Evolutionary conservation across 2,113 vertebrate species (phyloP).

Genomic region (Prietella phreatophila): DNA sequence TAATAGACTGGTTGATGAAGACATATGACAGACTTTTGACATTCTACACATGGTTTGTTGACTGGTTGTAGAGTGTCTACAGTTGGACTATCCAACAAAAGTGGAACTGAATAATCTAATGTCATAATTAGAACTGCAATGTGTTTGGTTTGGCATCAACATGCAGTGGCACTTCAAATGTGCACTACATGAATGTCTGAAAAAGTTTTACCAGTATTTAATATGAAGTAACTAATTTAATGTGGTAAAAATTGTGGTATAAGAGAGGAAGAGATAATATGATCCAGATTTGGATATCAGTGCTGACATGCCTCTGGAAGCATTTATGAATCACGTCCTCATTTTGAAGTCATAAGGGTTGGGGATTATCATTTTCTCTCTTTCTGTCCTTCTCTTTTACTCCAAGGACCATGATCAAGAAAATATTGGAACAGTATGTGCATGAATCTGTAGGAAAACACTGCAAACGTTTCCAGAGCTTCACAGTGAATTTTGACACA

Average conservation of each 20-base stretch:
- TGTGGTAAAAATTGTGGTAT: neutral
- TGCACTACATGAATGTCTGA: neutral
- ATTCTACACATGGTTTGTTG: too few species aligned
- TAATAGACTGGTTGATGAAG: neutral
- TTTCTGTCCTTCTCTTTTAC: neutral
- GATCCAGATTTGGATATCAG: neutral
- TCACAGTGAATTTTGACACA: neutral
- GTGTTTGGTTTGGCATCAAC: neutral
- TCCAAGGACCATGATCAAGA: neutral
- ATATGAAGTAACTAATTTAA: neutral
- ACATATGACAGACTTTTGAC: too few species aligned
- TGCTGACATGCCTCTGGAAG: neutral
- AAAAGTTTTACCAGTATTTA: neutral
- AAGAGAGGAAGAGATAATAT: neutral
- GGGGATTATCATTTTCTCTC: neutral
- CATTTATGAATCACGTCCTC: neutral
- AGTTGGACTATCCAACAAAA: neutral
- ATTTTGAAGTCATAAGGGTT: neutral
- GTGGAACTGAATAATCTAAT: neutral
- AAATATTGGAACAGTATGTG: neutral
- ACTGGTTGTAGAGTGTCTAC: neutral
- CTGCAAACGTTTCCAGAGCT: neutral
- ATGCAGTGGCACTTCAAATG: neutral
- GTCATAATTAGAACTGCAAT: neutral
- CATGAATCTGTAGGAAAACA: neutral